Base-by-base conservation (phyloP, 1,140 invertebrate genomes). In the Scylla paramamosain region DNA sequence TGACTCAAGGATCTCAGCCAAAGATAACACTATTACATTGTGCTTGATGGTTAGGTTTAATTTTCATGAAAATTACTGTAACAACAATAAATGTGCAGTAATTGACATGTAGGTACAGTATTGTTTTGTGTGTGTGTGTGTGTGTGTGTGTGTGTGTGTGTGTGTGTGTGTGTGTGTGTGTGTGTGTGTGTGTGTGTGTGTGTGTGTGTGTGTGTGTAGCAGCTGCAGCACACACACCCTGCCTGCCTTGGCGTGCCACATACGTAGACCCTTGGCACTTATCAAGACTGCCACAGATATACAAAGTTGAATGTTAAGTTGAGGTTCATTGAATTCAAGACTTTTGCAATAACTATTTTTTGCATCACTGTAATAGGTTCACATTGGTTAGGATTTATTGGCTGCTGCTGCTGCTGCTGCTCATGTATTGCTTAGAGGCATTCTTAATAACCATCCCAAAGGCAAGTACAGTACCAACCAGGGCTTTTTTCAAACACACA, bases 1-100 rank as follows among this genome's bases (percentile, higher is more conserved):
- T 91, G 52, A 91, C 90, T 91, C 90, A 91, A 91, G 90, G 90
- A 91, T 91, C 29, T 89, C 90, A 48, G 48, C 90, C 90, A 91
- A 91, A 91, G 90, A 91, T 39, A 77, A 77, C 67, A 77, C 20
- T 77, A 77, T 77, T 77, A n/a, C 67, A 25, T 2, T n/a, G n/a
- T n/a, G 67, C 67, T 77, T 77, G 20, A 77, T 77, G 67, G 67
- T 77, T 77, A 77, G 67, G 20, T 77, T n/a, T 77, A n/a, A 77
- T 77, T n/a, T 20, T 77, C 20, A 77, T 77, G n/a, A 77, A n/a
- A 77, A 77, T 77, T 25, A 77, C 67, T 77, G 20, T 25, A 77
- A 7, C 20, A n/a, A 12, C 67, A 77, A 20, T 77, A n/a, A 77
- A 25, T 7, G 25, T 25, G 67, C 67, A 77, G 67, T 77, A 77